Evolutionary conservation across 1,140 invertebrate species (phyloP), one percentile per base, ranked within the genome.

Genomic region (Trichomalopsis sarcophagae): DNA sequence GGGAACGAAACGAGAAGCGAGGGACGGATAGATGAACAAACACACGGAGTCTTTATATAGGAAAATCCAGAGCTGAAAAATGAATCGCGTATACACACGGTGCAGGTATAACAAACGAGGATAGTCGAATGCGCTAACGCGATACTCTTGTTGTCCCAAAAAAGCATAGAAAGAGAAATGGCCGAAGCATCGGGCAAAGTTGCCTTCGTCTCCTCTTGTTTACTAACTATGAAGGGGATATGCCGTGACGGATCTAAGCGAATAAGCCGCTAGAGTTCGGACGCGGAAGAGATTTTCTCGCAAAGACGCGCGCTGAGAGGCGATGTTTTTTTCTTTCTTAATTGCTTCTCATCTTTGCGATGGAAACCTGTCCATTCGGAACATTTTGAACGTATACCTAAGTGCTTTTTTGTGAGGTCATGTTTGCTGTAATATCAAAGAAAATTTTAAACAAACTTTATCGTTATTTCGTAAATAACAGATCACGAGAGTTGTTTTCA

Each of bases 201-300:
- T 66, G 62, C 62, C 62, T 9, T 66, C 62, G 62, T 66, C 62
- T 66, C 62, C n/a, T 66, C 62, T 66, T 66, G 62, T 66, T 66
- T 66, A 66, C 62, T 21, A 66, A 66, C 62, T 66, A 66, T 17
- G 62, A n/a, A 66, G 40, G 9, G 62, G n/a, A 66, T 66, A 66
- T 66, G 62, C 21, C 62, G 7, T 11, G 62, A 66, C 62, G 62
- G 62, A 66, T 66, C 62, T 17, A 21, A 17, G 62, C 14, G 62
- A 66, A 66, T 66, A 66, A 66, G 62, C 62, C 7, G 13, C 40
- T 1, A 1, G 21, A 66, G 14, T 66, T 66, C 14, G 62, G 62
- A 66, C 62, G 14, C 14, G 62, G 3, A 17, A n/a, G 62, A 66
- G 14, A 17, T 66, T 66, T 66, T 66, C 62, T 66, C 62, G 11